These are phyloP conservation scores for Cossypha caffra DNA, from an alignment of 2,797 vertebrate species.

Conservation along the genomic window DNA sequence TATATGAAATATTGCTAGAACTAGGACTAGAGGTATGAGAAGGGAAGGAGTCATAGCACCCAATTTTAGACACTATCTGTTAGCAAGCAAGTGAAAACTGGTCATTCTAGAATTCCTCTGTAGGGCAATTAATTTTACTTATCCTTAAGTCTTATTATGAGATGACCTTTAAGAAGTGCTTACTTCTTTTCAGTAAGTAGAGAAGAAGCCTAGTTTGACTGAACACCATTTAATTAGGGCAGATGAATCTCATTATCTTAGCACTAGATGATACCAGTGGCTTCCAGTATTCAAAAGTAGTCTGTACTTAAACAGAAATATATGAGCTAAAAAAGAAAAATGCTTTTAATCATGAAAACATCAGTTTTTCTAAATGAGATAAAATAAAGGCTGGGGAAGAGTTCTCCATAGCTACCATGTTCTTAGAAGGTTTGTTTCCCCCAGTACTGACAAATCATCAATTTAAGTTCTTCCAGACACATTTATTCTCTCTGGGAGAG, in stretches of 20 bases:
- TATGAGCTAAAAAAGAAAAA: background rate
- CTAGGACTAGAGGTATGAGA: background rate
- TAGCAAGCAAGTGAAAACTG: background rate
- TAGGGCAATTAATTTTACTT: background rate
- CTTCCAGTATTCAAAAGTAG: background rate
- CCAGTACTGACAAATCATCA: background rate
- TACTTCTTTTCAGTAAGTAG: background rate
- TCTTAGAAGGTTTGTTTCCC: background rate
- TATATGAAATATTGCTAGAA: background rate
- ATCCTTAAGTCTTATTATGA: background rate
- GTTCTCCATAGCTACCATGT: accelerated
- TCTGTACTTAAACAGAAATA: background rate
- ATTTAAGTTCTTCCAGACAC: background rate
- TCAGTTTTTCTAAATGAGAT: background rate
- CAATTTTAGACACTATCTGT: background rate
- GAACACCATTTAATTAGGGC: background rate
- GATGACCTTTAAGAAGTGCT: background rate
- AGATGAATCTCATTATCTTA: background rate
- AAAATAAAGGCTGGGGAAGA: background rate
- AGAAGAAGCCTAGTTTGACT: background rate
- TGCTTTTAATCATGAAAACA: background rate
- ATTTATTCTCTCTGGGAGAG: background rate
- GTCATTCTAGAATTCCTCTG: background rate
- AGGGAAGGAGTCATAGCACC: background rate
- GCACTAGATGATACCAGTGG: background rate